These are phyloP conservation scores for Tromatobia lineatoria DNA, from an alignment of 2,888 invertebrate species.

Conservation along the genomic window DNA sequence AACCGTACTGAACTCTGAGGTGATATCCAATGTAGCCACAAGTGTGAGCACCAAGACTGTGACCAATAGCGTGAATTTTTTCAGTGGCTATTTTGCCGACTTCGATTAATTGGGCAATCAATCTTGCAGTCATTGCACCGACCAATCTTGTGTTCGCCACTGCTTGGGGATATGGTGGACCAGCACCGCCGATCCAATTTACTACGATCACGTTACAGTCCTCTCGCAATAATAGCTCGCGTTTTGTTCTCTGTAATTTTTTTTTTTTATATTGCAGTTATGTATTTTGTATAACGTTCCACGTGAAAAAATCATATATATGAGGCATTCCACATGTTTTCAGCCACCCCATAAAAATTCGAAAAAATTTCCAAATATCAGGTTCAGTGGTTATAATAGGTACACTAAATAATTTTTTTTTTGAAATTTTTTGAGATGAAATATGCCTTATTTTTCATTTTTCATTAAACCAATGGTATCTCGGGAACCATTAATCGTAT, in stretches of 20 bases:
- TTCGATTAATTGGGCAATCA: conserved; percentile 86
- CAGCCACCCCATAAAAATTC: no score
- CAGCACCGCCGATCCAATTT: conserved; percentile 95
- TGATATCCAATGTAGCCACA: conserved; percentile 94
- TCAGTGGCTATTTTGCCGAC: conserved; percentile 84
- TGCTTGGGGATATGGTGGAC: conserved; percentile 96
- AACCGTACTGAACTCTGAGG: conserved; percentile 87
- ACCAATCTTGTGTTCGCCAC: conserved; percentile 96
- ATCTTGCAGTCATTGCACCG: conserved; percentile 93
- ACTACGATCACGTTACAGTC: conserved; percentile 92
- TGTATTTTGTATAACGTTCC: neutral
- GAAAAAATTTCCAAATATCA: no score
- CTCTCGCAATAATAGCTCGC: conserved; percentile 90
- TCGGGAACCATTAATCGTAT: no score
- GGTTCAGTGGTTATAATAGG: no score
- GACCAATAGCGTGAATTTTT: conserved; percentile 94
- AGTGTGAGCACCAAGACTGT: conserved; percentile 94
- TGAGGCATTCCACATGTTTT: no score
- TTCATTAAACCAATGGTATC: no score
- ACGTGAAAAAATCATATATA: no score
- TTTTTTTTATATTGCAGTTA: neutral
- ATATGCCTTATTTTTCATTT: no score
- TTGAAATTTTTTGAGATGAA: no score
- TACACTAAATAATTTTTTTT: no score
- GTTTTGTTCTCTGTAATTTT: conserved; percentile 89